Evolutionary conservation across 1,140 invertebrate genomes (phyloP), one percentile per base, ranked within the genome.

Genomic region (Meteorus sp.): DNA sequence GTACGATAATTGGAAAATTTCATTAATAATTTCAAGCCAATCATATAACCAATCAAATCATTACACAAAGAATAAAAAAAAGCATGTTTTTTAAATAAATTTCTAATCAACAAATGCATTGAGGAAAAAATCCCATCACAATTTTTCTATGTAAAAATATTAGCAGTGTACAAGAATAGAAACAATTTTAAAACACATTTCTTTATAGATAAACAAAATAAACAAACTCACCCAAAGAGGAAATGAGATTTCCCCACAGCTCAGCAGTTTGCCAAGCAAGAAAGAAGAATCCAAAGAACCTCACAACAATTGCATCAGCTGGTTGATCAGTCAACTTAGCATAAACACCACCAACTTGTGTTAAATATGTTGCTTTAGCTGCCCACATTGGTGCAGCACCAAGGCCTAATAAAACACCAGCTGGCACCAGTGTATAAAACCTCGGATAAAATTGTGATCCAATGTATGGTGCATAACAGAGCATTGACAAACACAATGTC

Each of bases 241-340:
- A 97, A 65, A 98, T 93, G 27, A 98, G 84, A 81, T 98, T 98
- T 71, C 95, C 95, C 93, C 93, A 93, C 6, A 97, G 86, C 77
- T 95, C 93, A 55, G 95, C 92, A 0, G 92, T 92, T 73, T 99
- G 96, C 88, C 96, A 98, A 56, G 95, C 88, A 60, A 98, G 88
- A 82, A 98, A 98, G 86, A 99, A 99, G 83, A 97, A 93, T 19
- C 96, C 96, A 78, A 98, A 99, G 85, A 98, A 98, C 65, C 93
- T 79, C 33, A 95, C 93, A 52, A 98, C 92, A 62, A 97, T 92
- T 4, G 89, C 91, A 73, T 97, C 93, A 4, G 91, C 87, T 0
- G 89, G 84, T 69, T 95, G 90, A 61, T 93, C 92, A 9, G 90
- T 92, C 35, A 94, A 80, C 70, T 93, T 92, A 3, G 91, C 91